phyloP scores from a whole-genome alignment of 64 coral and sea anemone species.

The Pocillopora damicornis region DNA sequence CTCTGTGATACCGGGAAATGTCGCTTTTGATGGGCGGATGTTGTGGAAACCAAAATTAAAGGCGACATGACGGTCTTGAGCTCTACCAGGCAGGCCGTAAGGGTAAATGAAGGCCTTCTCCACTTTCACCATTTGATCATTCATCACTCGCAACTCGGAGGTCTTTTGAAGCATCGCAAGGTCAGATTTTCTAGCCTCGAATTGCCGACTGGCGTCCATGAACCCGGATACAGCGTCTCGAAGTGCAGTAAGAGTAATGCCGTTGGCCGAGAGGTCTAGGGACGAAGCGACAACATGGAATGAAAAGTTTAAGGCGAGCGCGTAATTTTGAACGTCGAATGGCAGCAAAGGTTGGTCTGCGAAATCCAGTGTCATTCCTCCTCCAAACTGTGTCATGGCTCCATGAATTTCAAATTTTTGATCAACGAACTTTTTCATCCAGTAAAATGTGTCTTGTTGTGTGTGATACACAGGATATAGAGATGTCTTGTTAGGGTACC shows the following conservation, averaged over 20 bases:
- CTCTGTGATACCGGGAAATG: slow-evolving; percentile 77
- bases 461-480: slow-evolving; percentile 94
- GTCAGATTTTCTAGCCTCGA: slow-evolving; percentile 52
- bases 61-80: slow-evolving; percentile 73
- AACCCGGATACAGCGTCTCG: slow-evolving; percentile 52
- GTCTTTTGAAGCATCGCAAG: neutral
- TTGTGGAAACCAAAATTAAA: slow-evolving; percentile 85
- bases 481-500: slow-evolving; percentile 18
- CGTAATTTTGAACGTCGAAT: slow-evolving; percentile 55
- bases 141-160: slow-evolving; percentile 46
- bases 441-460: slow-evolving; percentile 79
- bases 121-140: slow-evolving; percentile 76
- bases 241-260: slow-evolving; percentile 40
- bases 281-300: slow-evolving; percentile 53
- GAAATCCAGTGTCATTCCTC: slow-evolving; percentile 70
- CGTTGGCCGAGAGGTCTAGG: slow-evolving; percentile 29
- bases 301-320: slow-evolving; percentile 58
- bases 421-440: slow-evolving; percentile 82
- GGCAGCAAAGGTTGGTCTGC: slow-evolving; percentile 70
- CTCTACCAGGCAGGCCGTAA: slow-evolving; percentile 62
- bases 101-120: slow-evolving; percentile 82
- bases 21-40: slow-evolving; percentile 21
- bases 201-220: slow-evolving; percentile 28
- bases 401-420: slow-evolving; percentile 72
- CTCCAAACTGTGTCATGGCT: slow-evolving; percentile 63